Evolutionary conservation across 2,888 invertebrate species (phyloP).

Genomic region (Noctua fimbriata): DNA sequence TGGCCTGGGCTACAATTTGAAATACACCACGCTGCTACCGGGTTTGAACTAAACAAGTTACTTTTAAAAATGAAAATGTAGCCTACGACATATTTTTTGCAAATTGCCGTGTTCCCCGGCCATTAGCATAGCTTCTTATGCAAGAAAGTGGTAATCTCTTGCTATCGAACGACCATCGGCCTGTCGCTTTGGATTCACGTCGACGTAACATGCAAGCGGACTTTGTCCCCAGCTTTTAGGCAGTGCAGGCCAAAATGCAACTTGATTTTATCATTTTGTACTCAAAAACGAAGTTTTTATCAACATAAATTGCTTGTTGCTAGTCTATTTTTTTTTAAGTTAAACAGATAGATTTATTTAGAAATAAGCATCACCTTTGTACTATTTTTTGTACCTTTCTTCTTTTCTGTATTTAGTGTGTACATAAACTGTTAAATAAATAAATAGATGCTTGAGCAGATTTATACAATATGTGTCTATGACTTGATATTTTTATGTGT

Average conservation of each 20-base stretch:
- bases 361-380: no score
- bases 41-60: neutral
- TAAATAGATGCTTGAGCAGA: no score
- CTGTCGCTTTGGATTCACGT: constrained; percentile 34
- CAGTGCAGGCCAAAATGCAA: neutral
- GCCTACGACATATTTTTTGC: neutral
- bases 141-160: constrained; percentile 21
- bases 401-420: no score
- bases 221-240: neutral
- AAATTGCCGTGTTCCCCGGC: constrained; percentile 8
- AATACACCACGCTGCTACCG: neutral
- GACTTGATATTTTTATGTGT: neutral
- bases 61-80: neutral
- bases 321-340: neutral
- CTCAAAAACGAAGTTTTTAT: neutral
- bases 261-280: neutral
- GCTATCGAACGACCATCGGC: constrained; percentile 21
- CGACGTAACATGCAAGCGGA: constrained; percentile 28
- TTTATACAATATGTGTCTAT: neutral
- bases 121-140: constrained; percentile 8
- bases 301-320: neutral
- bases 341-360: no score
- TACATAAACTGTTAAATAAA: no score
- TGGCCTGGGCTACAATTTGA: neutral
- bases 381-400: no score